These are phyloP conservation scores for Psittacula echo DNA, from an alignment of 2,797 vertebrate genomes.

Conservation along the genomic window DNA sequence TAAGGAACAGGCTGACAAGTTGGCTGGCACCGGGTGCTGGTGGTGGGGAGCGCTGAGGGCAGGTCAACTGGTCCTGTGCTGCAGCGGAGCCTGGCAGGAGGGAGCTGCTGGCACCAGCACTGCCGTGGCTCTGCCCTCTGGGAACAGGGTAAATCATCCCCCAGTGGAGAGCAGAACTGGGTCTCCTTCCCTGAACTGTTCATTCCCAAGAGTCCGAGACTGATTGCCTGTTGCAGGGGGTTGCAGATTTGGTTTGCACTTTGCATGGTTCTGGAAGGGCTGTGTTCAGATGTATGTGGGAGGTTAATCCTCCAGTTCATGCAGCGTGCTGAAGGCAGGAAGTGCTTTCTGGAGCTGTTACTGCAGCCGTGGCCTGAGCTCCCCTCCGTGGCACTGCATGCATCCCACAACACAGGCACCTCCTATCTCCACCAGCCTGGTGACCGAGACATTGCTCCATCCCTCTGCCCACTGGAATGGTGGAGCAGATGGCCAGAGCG, in stretches of 20 bases:
- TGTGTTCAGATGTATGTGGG: not conserved
- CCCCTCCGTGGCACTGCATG: not conserved
- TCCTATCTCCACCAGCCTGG: not conserved
- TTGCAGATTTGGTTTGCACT: not conserved
- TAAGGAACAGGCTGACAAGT: not conserved
- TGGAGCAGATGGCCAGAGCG: not conserved
- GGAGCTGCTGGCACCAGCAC: not conserved
- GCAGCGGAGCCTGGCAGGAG: not conserved
- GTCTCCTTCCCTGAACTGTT: not conserved
- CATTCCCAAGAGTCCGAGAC: rapidly evolving
- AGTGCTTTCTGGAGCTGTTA: rapidly evolving
- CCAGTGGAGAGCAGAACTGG: rapidly evolving
- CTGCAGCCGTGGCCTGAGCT: not conserved
- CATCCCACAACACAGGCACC: rapidly evolving
- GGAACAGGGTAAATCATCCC: not conserved
- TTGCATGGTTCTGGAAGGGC: not conserved
- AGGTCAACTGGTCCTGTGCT: too few species aligned
- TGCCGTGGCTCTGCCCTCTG: not conserved
- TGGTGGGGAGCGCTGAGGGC: rapidly evolving
- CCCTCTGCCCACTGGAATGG: not conserved
- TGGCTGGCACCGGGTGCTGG: not conserved
- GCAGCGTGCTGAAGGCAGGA: not conserved
- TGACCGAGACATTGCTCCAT: not conserved
- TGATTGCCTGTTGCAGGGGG: too few species aligned
- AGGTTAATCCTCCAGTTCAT: not conserved